Percentiles rank a stretch among this genome's conserved stretches.
Conservation (phyloP, 1,140 invertebrate species). For the Lepidostoma basale region DNA sequence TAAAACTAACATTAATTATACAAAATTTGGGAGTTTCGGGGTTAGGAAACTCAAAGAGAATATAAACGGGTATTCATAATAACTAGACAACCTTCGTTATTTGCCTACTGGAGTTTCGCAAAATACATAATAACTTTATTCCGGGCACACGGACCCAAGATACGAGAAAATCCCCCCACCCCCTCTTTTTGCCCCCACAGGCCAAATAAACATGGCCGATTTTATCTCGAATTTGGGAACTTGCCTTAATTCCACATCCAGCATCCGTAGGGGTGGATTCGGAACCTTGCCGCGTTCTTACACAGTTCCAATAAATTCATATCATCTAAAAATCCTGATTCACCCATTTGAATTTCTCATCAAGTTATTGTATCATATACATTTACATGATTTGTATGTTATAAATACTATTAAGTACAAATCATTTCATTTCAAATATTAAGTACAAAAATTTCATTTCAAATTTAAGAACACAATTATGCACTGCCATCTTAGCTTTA, state of each 20-base stretch:
- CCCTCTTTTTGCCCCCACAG: neutral
- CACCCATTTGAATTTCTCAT: too few relatives aligned
- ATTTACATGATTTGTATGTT: too few relatives aligned
- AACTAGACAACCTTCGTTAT: conserved; percentile 38
- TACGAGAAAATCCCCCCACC: conserved; percentile 42
- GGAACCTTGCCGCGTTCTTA: neutral
- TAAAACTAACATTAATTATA: conserved; percentile 16
- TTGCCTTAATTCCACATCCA: conserved; percentile 2
- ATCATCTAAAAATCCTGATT: too few relatives aligned
- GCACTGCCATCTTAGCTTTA: too few relatives aligned
- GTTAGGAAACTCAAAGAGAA: conserved; percentile 14
- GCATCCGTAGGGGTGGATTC: conserved; percentile 6
- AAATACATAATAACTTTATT: conserved; percentile 40
- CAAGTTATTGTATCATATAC: too few relatives aligned
- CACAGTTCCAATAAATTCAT: too few relatives aligned
- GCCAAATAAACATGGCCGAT: conserved; percentile 42
- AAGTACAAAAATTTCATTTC: too few relatives aligned
- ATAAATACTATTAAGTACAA: too few relatives aligned
- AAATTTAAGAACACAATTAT: too few relatives aligned
- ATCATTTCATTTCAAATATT: too few relatives aligned
- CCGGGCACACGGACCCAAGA: conserved; percentile 38
- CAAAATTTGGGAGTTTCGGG: neutral
- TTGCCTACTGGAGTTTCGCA: conserved; percentile 33
- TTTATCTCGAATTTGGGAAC: conserved; percentile 43
- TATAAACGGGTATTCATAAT: conserved; percentile 9